Conservation (phyloP, 2,113 vertebrate species). For the Cinclus mexicanus region DNA sequence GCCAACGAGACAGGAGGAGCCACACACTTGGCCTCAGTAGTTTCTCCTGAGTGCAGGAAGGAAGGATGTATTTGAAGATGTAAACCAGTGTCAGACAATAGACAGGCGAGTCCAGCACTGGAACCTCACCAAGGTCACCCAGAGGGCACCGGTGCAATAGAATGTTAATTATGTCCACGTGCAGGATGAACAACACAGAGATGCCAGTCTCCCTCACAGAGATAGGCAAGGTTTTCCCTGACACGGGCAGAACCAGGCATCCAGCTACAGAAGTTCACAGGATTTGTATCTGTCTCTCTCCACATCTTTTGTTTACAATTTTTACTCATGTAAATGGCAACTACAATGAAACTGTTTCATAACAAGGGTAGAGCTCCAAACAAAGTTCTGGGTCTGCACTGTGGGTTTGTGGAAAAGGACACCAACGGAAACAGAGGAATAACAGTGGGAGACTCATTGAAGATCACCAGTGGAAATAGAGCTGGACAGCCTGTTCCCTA, state of each 20-base stretch:
- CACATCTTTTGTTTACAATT: not conserved
- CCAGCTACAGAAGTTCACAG: not conserved
- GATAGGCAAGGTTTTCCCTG: not conserved
- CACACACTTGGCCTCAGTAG: not conserved
- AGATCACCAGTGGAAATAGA: not conserved
- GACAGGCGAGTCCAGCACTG: conserved; percentile 1
- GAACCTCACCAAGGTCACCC: conserved; percentile 41
- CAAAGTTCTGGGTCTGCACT: not conserved
- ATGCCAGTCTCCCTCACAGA: not conserved
- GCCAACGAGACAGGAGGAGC: not conserved
- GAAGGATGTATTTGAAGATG: conserved; percentile 43
- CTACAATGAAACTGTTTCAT: not conserved
- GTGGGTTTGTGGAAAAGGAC: not conserved
- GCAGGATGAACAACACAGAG: not conserved
- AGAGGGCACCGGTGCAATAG: not conserved
- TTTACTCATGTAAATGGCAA: not conserved
- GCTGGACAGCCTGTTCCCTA: not conserved
- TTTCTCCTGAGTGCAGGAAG: conserved; percentile 38
- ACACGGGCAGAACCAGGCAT: not conserved
- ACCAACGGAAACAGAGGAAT: not conserved
- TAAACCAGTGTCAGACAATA: conserved; percentile 33
- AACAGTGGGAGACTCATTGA: not conserved
- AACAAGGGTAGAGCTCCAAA: not conserved
- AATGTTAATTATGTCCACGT: conserved; percentile 47
- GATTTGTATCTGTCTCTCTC: not conserved